Evolutionary conservation across 2,113 vertebrate genomes (phyloP), one percentile per base, ranked within the genome.

Genomic region (Tupaia chinensis): DNA sequence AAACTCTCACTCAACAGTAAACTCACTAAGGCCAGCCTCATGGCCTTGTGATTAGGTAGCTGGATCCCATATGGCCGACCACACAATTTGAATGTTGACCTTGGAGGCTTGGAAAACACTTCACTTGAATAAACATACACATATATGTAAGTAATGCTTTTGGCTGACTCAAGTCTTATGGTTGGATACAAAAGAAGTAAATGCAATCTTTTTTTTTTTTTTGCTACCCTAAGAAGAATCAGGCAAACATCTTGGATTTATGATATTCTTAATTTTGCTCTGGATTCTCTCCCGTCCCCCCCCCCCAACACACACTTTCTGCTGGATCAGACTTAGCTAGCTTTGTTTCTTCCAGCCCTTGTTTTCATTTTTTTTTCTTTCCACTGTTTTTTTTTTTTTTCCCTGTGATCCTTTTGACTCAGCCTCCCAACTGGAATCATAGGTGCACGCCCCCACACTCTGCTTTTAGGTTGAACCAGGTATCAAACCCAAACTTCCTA

Each of bases 1-100:
- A 95, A 95, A 66, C 68, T 74, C 60, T 83, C 69, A 79, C 87
- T 80, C 19, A 77, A 72, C 72, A 95, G 19, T 53, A 93, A 92
- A 72, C 8, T 53, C 69, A 44, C 44, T 44, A 44, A 44, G 44
- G 44, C 44, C 44, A 44, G 44, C 44, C 5, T 44, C 44, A 44
- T 44, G 44, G 44, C 44, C 44, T 44, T 44, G 44, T 44, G 44
- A 44, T 44, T 44, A 44, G 44, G 44, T 44, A 44, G 44, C 44
- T 44, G 44, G 44, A 44, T 44, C 44, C 44, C 44, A 44, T 44
- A 44, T 44, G 44, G 44, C 44, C 44, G 44, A 44, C 44, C 44
- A 44, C 44, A 44, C 44, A 44, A 44, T 44, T 44, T 44, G 44
- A 44, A 44, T 44, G 44, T 44, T 44, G 44, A 44, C 44, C 44